Evolutionary conservation across 2,797 vertebrate species (phyloP).

Genomic region (Numenius phaeopus): DNA sequence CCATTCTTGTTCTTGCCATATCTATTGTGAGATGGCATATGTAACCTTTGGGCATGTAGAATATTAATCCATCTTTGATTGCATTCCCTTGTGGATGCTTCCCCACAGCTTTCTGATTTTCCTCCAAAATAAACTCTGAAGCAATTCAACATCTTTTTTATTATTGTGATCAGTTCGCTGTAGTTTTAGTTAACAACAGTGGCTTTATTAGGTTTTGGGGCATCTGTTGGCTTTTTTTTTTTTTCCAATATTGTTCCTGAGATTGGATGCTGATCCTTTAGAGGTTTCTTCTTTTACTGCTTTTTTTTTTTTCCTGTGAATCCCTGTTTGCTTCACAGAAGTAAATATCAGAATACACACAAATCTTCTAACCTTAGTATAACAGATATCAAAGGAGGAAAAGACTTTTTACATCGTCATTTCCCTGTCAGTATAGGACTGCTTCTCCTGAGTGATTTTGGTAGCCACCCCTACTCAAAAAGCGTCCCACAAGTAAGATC

Average conservation of each 20-base stretch:
- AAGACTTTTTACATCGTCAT: neutral
- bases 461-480: neutral
- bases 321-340: neutral
- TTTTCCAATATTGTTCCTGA: neutral
- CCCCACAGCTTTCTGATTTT: slow-evolving; percentile 1
- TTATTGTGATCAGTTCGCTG: neutral
- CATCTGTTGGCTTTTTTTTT: neutral
- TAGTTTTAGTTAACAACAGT: neutral
- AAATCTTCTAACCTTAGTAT: neutral
- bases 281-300: neutral
- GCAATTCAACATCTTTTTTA: neutral
- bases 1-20: neutral
- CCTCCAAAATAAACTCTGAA: neutral
- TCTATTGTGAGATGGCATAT: neutral
- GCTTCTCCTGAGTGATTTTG: neutral
- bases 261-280: neutral
- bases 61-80: slow-evolving; percentile 32
- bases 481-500: neutral
- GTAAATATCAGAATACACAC: neutral
- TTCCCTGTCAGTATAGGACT: neutral
- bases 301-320: neutral
- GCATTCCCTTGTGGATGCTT: neutral
- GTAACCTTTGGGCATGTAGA: slow-evolving; percentile 6
- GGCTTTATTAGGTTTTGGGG: neutral
- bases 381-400: neutral